Evolutionary conservation across 1,140 invertebrate genomes (phyloP).

Genomic region (Zeugodacus cucurbitae): DNA sequence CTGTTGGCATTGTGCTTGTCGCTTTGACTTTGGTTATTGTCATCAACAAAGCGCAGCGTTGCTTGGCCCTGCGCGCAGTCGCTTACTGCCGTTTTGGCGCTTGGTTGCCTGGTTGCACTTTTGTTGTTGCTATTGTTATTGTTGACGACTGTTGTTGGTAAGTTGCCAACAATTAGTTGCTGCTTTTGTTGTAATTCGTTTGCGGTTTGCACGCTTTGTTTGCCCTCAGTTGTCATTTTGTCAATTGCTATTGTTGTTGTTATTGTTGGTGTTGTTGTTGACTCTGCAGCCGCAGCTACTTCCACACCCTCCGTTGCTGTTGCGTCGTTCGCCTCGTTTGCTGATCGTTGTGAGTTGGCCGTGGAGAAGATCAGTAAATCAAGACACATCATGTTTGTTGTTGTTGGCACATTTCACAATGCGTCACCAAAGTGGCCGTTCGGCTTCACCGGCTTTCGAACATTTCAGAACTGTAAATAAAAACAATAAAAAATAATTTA

Average conservation of each 20-base stretch:
- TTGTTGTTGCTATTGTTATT: conserved; percentile 18
- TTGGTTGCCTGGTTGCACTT: conserved; percentile 1
- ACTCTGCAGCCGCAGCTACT: conserved; percentile 12
- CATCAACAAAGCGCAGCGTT: conserved; percentile 19
- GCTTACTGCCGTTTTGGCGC: not conserved
- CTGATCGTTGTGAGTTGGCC: conserved; percentile 30
- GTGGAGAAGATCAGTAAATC: conserved; percentile 36
- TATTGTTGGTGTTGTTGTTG: not conserved
- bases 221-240: conserved; percentile 18
- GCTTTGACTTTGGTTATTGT: conserved; percentile 36
- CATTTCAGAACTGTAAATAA: not conserved
- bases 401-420: conserved; percentile 20
- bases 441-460: not conserved
- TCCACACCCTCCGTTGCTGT: conserved; percentile 7
- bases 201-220: conserved; percentile 9
- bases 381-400: conserved; percentile 24
- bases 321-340: not conserved
- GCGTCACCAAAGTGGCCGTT: not conserved
- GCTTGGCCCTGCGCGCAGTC: conserved; percentile 25
- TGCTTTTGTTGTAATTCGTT: conserved; percentile 38
- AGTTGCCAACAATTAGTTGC: conserved; percentile 27
- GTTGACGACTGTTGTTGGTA: conserved; percentile 9
- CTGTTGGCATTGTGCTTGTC: not conserved
- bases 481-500: not conserved
- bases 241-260: not conserved